Evolutionary conservation across 2,113 vertebrate species (phyloP).

Genomic region (Macrotis lagotis): DNA sequence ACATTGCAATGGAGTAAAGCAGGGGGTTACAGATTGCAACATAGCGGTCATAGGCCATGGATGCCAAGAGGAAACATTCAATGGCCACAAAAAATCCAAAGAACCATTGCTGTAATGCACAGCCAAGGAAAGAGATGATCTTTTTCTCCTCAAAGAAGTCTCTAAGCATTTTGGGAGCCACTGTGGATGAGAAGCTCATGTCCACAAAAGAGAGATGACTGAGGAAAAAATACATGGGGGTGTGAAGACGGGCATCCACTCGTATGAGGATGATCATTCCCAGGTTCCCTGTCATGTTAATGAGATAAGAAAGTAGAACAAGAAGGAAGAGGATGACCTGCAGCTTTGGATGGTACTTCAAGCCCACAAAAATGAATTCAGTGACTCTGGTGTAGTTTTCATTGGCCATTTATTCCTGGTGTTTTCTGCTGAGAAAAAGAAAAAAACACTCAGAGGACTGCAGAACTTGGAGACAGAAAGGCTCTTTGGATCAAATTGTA

Average conservation of each 20-base stretch:
- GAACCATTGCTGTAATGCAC: conserved; percentile 60
- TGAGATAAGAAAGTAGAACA: conserved; percentile 36
- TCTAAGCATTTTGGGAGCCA: conserved; percentile 47
- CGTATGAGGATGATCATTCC: conserved; percentile 17
- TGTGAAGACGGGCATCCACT: conserved; percentile 6
- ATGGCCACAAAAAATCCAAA: conserved; percentile 46
- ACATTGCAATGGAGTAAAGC: conserved; percentile 47
- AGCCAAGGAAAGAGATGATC: conserved; percentile 46
- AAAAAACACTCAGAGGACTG: background rate
- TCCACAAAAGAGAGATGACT: conserved; percentile 59
- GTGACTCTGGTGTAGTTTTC: background rate
- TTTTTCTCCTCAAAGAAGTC: conserved; percentile 42
- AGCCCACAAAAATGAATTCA: conserved; percentile 50
- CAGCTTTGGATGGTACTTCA: background rate
- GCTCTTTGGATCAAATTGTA: background rate
- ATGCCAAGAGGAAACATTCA: conserved; percentile 48
- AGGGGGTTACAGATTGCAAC: conserved; percentile 66
- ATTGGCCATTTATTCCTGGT: background rate
- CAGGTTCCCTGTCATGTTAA: conserved; percentile 41
- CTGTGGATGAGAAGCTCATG: conserved; percentile 34
- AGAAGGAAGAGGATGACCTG: conserved; percentile 48
- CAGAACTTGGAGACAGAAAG: background rate
- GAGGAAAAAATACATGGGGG: conserved; percentile 65
- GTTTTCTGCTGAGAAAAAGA: background rate
- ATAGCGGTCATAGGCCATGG: conserved; percentile 54